These are phyloP conservation scores for Clitarchus hookeri DNA, from an alignment of 2,888 invertebrate species.

Conservation along the genomic window DNA sequence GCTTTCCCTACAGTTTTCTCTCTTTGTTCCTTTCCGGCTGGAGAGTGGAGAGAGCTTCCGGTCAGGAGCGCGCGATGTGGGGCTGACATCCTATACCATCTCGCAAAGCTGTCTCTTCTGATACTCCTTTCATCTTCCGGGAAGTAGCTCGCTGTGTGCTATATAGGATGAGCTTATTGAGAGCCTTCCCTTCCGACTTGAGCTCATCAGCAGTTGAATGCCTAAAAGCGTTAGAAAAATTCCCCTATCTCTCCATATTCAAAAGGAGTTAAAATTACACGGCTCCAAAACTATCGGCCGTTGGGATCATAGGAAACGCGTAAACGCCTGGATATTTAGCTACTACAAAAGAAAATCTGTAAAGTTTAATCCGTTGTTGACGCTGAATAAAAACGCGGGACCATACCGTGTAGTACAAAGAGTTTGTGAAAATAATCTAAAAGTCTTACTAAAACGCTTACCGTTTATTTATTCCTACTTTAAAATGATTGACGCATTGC, in stretches of 20 bases:
- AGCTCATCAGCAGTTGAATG: neutral
- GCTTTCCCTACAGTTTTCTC: neutral
- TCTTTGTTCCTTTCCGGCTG: neutral
- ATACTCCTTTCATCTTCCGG: neutral
- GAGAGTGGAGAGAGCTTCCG: neutral
- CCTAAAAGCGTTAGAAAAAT: neutral
- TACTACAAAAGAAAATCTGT: no score
- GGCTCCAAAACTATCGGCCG: no score
- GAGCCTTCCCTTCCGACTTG: neutral
- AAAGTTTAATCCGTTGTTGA: no score
- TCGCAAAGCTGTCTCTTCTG: neutral
- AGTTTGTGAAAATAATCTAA: no score
- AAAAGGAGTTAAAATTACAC: conserved; percentile 11
- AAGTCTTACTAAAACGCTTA: no score
- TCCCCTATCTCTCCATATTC: neutral
- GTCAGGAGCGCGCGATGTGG: no score
- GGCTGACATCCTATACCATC: neutral
- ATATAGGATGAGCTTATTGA: neutral
- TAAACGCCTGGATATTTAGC: no score
- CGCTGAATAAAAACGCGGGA: no score
- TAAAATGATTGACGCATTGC: no score
- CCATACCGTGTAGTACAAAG: no score
- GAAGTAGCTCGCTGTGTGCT: neutral
- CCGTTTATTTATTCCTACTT: no score
- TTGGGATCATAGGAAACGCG: no score